Percentiles rank a stretch among this genome's conserved stretches.
Evolutionary conservation across 2,888 invertebrate species (phyloP).

Genomic region (Crossocerus cetratus): DNA sequence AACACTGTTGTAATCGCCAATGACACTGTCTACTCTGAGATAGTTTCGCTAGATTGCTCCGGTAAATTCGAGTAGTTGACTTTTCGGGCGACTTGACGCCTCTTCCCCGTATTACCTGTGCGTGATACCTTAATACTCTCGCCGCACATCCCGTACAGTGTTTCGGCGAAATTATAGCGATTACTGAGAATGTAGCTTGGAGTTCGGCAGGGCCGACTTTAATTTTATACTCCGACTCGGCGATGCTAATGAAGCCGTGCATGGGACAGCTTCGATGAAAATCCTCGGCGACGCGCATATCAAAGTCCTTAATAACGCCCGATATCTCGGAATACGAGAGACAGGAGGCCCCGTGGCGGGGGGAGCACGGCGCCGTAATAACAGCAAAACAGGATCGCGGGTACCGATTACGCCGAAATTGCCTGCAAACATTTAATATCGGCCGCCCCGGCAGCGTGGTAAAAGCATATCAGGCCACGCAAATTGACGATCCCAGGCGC

Average conservation of each 20-base stretch:
- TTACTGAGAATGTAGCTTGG: background rate
- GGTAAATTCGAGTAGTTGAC: too few species aligned
- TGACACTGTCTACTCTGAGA: too few species aligned
- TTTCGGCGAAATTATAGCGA: background rate
- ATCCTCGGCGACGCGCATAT: background rate
- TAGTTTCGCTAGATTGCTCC: too few species aligned
- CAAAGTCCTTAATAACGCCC: conserved; percentile 40
- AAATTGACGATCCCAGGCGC: conserved; percentile 66
- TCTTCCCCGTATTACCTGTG: too few species aligned
- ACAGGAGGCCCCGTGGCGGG: conserved; percentile 35
- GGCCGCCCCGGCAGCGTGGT: conserved; percentile 59
- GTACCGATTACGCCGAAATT: conserved; percentile 70
- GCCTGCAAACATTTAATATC: conserved; percentile 73
- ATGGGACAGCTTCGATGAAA: background rate
- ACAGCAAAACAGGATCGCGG: conserved; percentile 64
- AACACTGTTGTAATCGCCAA: too few species aligned
- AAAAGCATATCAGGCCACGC: conserved; percentile 61
- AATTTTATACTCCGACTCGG: background rate
- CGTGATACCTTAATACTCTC: too few species aligned
- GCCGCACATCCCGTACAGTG: too few species aligned
- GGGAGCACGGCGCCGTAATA: conserved; percentile 59
- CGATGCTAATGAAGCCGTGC: conserved; percentile 1
- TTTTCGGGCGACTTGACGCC: too few species aligned
- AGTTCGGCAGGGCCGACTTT: background rate
- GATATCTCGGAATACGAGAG: conserved; percentile 31